phyloP scores from a whole-genome alignment of 2,113 vertebrate genomes.

The Rattus norvegicus region DNA sequence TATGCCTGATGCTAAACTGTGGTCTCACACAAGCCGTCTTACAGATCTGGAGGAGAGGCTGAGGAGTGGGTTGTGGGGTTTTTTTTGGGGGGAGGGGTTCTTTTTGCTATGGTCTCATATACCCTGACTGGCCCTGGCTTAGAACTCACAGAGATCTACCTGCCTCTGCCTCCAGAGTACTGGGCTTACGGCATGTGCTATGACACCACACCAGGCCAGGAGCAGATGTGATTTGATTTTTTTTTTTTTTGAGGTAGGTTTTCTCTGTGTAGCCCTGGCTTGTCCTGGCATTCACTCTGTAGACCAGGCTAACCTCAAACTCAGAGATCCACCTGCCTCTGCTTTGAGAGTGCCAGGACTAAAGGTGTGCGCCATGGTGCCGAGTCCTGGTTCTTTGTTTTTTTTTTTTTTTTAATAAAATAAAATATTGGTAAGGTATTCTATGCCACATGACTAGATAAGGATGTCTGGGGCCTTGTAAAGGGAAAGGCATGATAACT shows the following conservation, averaged over 20 bases:
- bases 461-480: neutral
- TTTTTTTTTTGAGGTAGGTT: neutral
- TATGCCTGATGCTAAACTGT: neutral
- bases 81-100: neutral
- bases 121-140: neutral
- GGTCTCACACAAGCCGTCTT: neutral
- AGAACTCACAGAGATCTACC: neutral
- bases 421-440: neutral
- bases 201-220: neutral
- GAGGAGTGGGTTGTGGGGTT: neutral
- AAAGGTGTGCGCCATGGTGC: no score
- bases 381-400: no score
- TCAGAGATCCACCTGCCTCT: neutral
- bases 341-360: no score
- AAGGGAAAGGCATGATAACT: neutral
- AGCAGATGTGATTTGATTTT: neutral
- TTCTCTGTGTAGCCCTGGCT: neutral
- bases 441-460: neutral
- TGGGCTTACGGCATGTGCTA: neutral
- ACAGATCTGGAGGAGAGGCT: neutral
- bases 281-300: neutral
- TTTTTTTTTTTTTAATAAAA: neutral
- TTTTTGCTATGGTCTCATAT: neutral
- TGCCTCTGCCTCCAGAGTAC: neutral
- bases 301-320: neutral